Percentiles rank a stretch among this genome's conserved stretches.
Evolutionary conservation across 2,797 vertebrate species (phyloP).

Genomic region (Benthosema pterotum): DNA sequence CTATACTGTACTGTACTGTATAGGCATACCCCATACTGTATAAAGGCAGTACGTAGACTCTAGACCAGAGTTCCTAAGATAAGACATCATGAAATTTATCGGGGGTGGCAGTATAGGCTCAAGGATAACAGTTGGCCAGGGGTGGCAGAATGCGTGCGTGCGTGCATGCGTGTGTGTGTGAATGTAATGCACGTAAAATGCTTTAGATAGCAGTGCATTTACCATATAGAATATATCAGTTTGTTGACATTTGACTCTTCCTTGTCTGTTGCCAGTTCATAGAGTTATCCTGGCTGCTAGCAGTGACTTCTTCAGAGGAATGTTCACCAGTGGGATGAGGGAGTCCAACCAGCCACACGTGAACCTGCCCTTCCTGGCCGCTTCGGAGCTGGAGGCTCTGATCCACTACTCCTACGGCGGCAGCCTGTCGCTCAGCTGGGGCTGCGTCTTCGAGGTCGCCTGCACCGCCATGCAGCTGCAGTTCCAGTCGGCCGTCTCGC

Average conservation of each 20-base stretch:
- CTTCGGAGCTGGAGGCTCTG: constrained; percentile 76
- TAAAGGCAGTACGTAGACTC: too few relatives aligned
- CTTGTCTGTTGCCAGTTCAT: constrained; percentile 75
- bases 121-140: too few relatives aligned
- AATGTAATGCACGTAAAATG: too few relatives aligned
- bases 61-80: too few relatives aligned
- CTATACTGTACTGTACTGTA: too few relatives aligned
- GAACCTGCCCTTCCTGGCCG: constrained; percentile 67
- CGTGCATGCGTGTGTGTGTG: too few relatives aligned
- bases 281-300: constrained; percentile 82
- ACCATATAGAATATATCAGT: too few relatives aligned
- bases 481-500: constrained; percentile 79
- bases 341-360: constrained; percentile 77
- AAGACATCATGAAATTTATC: too few relatives aligned
- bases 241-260: neutral
- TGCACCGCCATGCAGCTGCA: constrained; percentile 88
- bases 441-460: constrained; percentile 82
- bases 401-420: constrained; percentile 86
- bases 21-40: too few relatives aligned
- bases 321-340: constrained; percentile 88
- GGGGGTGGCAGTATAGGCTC: too few relatives aligned
- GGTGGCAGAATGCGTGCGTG: too few relatives aligned
- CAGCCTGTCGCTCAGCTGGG: constrained; percentile 81
- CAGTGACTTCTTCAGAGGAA: constrained; percentile 86
- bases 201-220: too few relatives aligned